phyloP scores from a whole-genome alignment of 2,888 invertebrate genomes.

The Dolichomitus sp. region DNA sequence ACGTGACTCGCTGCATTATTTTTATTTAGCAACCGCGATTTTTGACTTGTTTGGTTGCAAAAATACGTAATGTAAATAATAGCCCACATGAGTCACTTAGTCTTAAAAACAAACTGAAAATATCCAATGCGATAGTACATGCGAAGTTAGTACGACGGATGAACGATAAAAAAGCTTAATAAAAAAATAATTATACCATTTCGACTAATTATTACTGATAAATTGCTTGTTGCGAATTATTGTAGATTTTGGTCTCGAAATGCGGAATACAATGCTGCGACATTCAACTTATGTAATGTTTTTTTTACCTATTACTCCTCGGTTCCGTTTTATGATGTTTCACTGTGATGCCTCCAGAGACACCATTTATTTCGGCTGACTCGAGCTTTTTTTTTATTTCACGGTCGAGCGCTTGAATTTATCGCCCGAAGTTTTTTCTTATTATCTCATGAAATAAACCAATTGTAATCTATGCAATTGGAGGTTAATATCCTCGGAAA shows the following conservation, averaged over 20 bases:
- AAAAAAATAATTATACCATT: not conserved
- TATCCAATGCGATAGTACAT: not conserved
- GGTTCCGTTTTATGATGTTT: not conserved
- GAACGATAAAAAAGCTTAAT: not conserved
- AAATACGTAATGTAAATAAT: not conserved
- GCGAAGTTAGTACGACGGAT: not conserved
- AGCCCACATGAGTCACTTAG: not conserved
- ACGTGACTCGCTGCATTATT: not conserved
- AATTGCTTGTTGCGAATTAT: not conserved
- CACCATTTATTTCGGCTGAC: not conserved
- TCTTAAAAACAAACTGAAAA: not conserved
- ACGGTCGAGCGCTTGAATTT: not conserved
- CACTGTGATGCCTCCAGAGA: not conserved
- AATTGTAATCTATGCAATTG: constrained; percentile 12
- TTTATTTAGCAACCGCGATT: not conserved
- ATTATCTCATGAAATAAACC: not conserved
- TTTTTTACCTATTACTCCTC: not conserved
- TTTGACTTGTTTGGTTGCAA: not conserved
- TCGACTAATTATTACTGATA: not conserved
- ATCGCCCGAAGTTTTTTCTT: not conserved
- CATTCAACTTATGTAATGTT: not conserved
- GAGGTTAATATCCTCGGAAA: not conserved
- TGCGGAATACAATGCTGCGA: not conserved
- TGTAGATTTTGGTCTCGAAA: not conserved
- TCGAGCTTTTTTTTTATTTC: not conserved